Base-by-base conservation (phyloP, 2,888 invertebrate species). In the Minunthozetes semirufus region DNA sequence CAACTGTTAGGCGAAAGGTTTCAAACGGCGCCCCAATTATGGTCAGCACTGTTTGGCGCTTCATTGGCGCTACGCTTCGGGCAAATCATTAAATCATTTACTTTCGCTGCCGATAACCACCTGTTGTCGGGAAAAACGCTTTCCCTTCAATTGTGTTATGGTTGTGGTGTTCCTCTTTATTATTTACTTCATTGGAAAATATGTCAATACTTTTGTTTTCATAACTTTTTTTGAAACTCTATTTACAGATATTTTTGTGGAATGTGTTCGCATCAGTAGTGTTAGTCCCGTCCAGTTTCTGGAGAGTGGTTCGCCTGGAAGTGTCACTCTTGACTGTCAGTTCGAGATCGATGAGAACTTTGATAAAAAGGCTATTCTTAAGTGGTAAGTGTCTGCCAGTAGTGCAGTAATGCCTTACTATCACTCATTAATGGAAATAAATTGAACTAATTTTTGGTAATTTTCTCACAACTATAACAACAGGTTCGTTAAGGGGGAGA, bases 281-380 rank as follows among this genome's bases (percentile, higher is more conserved):
- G 42, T 76, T 13, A 76, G 73, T 38, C 56, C 56, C 11, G 42
- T 70, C 29, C 53, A 73, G 29, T 42, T 61, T n/a, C 33, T 73
- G 48, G 68, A 66, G 22, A 72, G 19, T 22, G 73, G 76, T 48
- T 61, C 63, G 27, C 19, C 61, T 13, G 78, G 77, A 4, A 29
- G 50, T 25, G 79, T 79, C 33, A 56, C 79, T 22, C 74, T 79
- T 50, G 79, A 79, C 75, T 79, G 79, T 59, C 76, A 74, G 61
- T 79, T 78, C 73, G 72, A 72, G 6, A 77, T 77, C 56, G 78
- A 61, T 29, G 61, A 61, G 61, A 29, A 6, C 29, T 17, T 76
- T 53, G 79, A 79, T 59, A 61, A 70, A n/a, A 22, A 42, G 38
- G 71, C 79, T 29, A 77, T 77, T 17, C 77, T 79, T 46, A 79